phyloP scores from a whole-genome alignment of 2,113 vertebrate species.

The Mellivora capensis region DNA sequence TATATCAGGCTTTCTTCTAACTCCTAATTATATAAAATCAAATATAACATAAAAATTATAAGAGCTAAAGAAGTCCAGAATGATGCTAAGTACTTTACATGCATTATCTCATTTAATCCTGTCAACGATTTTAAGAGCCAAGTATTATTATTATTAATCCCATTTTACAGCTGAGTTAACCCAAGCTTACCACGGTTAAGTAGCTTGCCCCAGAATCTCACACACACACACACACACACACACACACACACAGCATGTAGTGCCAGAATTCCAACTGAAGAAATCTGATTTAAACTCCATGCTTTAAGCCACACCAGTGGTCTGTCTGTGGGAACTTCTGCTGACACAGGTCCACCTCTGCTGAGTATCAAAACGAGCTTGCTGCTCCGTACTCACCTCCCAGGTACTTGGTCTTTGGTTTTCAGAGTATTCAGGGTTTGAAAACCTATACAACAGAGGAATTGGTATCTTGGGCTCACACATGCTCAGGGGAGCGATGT shows the following conservation, averaged over 20 bases:
- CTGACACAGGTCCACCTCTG: not conserved
- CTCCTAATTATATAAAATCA: not conserved
- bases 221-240: not conserved
- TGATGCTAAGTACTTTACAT: not conserved
- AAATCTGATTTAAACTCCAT: not conserved
- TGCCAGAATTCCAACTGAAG: not conserved
- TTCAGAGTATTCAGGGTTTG: not conserved
- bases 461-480: not conserved
- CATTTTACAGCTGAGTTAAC: constrained; percentile 52
- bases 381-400: not conserved
- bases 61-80: not conserved
- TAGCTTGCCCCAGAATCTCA: not conserved
- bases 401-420: not conserved
- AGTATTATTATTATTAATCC: constrained; percentile 38
- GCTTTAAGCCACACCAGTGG: not conserved
- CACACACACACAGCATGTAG: not conserved
- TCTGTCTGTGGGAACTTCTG: not conserved
- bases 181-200: constrained; percentile 44
- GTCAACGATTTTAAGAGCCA: constrained; percentile 18
- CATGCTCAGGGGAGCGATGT: not conserved
- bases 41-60: constrained; percentile 2
- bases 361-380: not conserved
- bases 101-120: constrained; percentile 61
- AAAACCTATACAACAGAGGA: not conserved
- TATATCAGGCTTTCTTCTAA: not conserved